phyloP scores from a whole-genome alignment of 2,113 vertebrate genomes.

The Nycticebus coucang region DNA sequence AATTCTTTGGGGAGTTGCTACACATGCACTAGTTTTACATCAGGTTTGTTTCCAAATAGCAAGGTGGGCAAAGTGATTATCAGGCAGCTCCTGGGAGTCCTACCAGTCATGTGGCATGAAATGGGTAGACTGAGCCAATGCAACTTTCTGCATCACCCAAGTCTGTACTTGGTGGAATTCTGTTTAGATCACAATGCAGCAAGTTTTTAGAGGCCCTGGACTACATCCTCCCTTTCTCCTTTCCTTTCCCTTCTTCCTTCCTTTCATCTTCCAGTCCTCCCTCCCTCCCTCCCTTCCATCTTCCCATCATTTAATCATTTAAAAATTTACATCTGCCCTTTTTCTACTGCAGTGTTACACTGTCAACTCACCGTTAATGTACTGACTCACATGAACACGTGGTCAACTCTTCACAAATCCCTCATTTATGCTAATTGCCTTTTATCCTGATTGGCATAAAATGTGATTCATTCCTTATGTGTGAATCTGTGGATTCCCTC shows the following conservation, averaged over 20 bases:
- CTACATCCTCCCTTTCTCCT: neutral
- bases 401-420: neutral
- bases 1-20: neutral
- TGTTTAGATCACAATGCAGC: neutral
- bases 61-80: neutral
- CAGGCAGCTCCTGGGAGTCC: neutral
- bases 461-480: neutral
- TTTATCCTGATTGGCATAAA: neutral
- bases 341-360: neutral
- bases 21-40: neutral
- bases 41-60: neutral
- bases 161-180: neutral
- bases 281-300: neutral
- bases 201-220: neutral
- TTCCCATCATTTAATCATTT: neutral
- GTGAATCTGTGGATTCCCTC: neutral
- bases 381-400: neutral
- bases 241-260: too few species aligned
- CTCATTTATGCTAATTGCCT: neutral
- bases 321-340: neutral
- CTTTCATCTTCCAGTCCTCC: neutral
- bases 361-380: neutral
- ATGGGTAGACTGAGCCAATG: neutral
- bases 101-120: fast-evolving
- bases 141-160: neutral